Percentiles rank a stretch among this genome's conserved stretches.
Conservation (phyloP, 2,888 invertebrate species). For the Acleris sparsana region DNA sequence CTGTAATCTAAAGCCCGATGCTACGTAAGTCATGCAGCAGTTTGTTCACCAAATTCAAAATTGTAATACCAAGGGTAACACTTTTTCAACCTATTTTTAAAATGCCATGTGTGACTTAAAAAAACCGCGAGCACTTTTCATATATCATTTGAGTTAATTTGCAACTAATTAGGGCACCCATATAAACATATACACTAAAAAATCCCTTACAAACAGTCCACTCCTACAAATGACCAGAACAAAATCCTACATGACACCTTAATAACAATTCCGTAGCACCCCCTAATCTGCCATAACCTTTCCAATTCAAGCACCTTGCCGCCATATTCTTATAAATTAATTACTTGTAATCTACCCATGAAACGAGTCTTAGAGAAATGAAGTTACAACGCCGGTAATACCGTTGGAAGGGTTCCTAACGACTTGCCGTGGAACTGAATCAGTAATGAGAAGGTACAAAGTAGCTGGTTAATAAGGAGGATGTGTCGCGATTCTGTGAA, state of each 20-base stretch:
- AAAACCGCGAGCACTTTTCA: too few relatives aligned
- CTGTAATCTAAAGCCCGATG: background rate
- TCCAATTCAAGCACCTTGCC: constrained; percentile 48
- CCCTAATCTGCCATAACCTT: constrained; percentile 58
- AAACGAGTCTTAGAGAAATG: constrained; percentile 80
- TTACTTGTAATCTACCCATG: constrained; percentile 83
- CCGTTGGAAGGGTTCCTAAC: constrained; percentile 59
- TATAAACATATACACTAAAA: background rate
- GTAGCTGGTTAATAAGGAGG: constrained; percentile 72
- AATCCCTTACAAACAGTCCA: background rate
- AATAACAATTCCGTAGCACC: constrained; percentile 28
- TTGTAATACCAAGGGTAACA: too few relatives aligned
- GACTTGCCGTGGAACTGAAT: constrained; percentile 79
- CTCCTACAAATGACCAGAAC: constrained; percentile 17
- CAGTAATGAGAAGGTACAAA: constrained; percentile 75
- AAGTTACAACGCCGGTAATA: constrained; percentile 73
- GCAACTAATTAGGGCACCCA: too few relatives aligned
- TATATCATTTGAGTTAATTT: too few relatives aligned
- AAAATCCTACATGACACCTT: constrained; percentile 24
- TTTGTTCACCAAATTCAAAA: too few relatives aligned
- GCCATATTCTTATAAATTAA: constrained; percentile 84
- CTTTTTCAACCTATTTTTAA: too few relatives aligned
- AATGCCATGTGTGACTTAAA: too few relatives aligned
- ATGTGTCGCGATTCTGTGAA: constrained; percentile 59
- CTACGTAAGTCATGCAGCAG: too few relatives aligned